Base-by-base conservation (phyloP, 2,113 vertebrate species). In the Xyrauchen texanus region DNA sequence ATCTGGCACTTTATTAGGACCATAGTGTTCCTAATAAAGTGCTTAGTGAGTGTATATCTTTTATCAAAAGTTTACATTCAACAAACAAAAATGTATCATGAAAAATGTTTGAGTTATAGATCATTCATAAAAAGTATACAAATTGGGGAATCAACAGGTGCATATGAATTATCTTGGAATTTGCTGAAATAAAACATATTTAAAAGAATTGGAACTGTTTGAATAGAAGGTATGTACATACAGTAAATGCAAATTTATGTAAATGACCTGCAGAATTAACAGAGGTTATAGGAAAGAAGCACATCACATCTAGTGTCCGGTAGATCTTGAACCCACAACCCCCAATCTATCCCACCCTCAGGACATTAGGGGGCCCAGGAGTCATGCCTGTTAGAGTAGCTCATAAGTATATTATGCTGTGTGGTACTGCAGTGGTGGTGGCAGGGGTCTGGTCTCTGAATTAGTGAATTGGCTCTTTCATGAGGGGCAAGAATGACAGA, bases 321-420 rank as follows among this genome's bases (percentile, higher is more conserved):
- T 57, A 83, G 79, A 65, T 34, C 44, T 9, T 3, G n/a, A 72
- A 63, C 9, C 16, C 74, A 79, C 76, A 45, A 44, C 71, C 87
- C 81, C 85, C 91, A 82, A 89, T 88, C 87, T 86, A 82, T 88
- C 80, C 57, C 87, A 85, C 91, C 94, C 92, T 89, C 89, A 92
- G 94, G 93, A 92, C 85, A 79, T 87, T 76, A 81, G 87, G 80
- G 76, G 82, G 92, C 89, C 90, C 89, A 95, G 96, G 94, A 96
- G 96, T 97, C 94, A 98, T 86, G 95, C 93, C 93, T 96, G 91
- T 98, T 97, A 96, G 90, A 70, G 73, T 87, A 91, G 90, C 89
- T 96, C 94, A 95, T 94, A 95, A 94, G 94, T 92, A 91, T 94
- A 94, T 94, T 92, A 90, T 85, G 92, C 85, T 92, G 94, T 93